Evolutionary conservation across 2,888 invertebrate species (phyloP), one percentile per base, ranked within the genome.

Genomic region (Dicyrtoma fusca): DNA sequence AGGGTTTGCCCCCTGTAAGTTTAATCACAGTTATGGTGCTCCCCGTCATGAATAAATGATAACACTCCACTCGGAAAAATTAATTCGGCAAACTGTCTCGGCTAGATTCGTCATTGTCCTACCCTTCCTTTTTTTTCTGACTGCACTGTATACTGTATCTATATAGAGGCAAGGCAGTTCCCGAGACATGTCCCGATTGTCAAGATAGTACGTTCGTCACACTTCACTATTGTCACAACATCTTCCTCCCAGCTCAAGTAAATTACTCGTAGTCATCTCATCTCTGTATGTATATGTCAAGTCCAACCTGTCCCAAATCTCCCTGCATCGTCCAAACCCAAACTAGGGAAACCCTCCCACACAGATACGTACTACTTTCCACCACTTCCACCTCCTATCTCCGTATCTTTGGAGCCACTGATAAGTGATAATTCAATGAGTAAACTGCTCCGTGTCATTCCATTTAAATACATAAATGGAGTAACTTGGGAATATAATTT

Each of bases 1-100:
- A 53, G 71, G 51, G 47, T 68, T 77, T 78, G 78, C 80, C 80
- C 79, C 79, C 76, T 77, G 76, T 77, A 79, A 79, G 76, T 80
- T 80, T 80, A 80, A 80, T 80, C 80, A 80, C 78, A 78, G 80
- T 80, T 79, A 78, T 80, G 77, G 74, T 78, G 75, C 80, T 79
- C 80, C 79, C 78, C 75, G 80, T 77, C 79, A 80, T 80, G 80
- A 80, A 80, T 80, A 80, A 80, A 80, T 80, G 79, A 80, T 80
- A 76, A 75, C 77, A 75, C 76, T 80, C 80, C 77, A 80, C 80
- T 80, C 77, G 80, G 78, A 80, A 80, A 80, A 80, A 80, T 80
- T 80, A 80, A 80, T 80, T 80, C 80, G 77, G 75, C 75, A 79
- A 79, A 80, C 79, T 80, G 80, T 80, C 80, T 77, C 80, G 77